Evolutionary conservation across 1,140 invertebrate species (phyloP).

Genomic region (Rhagoletis pomonella): DNA sequence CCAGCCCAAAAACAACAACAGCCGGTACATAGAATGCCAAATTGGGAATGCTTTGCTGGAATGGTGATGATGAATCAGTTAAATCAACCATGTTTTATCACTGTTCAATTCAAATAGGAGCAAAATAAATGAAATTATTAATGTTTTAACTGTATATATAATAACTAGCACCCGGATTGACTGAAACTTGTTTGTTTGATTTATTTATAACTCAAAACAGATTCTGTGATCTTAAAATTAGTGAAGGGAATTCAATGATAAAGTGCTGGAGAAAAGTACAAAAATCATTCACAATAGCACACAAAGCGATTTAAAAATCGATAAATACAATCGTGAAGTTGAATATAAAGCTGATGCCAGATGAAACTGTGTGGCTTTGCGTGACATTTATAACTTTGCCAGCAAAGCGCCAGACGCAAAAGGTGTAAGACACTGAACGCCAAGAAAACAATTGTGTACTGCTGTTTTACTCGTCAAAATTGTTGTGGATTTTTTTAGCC

Average conservation of each 20-base stretch:
- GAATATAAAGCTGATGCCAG: too few species aligned
- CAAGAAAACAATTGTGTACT: too few species aligned
- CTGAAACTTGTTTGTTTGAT: neutral
- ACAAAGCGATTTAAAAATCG: too few species aligned
- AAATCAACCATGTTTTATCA: conserved; percentile 78
- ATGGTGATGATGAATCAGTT: conserved; percentile 75
- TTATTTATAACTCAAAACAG: neutral
- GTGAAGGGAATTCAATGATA: neutral
- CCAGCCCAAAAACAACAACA: conserved; percentile 82
- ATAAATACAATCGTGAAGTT: too few species aligned
- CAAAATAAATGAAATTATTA: conserved; percentile 10
- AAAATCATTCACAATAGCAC: too few species aligned
- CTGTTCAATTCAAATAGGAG: neutral
- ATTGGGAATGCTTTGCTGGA: conserved; percentile 88
- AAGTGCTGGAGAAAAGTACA: neutral
- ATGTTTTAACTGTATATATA: neutral
- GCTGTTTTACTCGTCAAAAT: too few species aligned
- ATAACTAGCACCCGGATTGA: neutral
- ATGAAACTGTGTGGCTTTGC: too few species aligned
- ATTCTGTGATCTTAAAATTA: neutral
- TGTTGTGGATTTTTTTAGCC: too few species aligned
- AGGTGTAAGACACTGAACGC: too few species aligned
- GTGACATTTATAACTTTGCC: too few species aligned
- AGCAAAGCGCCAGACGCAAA: too few species aligned
- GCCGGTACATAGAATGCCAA: conserved; percentile 85